Conservation (phyloP, 2,797 vertebrate species). For the Halcyon leucocephala region DNA sequence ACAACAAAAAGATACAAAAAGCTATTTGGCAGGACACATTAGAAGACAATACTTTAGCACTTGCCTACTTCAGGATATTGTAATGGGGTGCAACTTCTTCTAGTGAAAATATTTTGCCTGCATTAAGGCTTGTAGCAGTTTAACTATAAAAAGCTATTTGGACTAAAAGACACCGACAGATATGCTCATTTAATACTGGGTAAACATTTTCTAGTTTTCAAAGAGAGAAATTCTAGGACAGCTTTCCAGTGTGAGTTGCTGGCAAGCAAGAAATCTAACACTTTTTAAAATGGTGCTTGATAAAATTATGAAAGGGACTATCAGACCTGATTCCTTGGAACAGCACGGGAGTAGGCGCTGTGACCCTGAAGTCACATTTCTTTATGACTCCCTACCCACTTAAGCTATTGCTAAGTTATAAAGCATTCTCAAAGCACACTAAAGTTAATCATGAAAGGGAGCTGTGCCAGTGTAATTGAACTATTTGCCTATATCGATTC, state of each 20-base stretch:
- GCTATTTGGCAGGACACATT: neutral
- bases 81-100: neutral
- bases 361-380: neutral
- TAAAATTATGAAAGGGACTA: neutral
- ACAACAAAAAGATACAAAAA: neutral
- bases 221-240: neutral
- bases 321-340: neutral
- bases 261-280: neutral
- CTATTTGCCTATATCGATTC: neutral
- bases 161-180: neutral
- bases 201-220: neutral
- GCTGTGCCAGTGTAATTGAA: neutral
- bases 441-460: slow-evolving; percentile 5
- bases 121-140: neutral
- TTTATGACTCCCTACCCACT: neutral
- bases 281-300: neutral
- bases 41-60: neutral
- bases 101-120: neutral
- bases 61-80: neutral
- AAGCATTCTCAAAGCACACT: neutral
- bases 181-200: neutral
- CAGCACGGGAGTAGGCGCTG: neutral
- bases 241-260: neutral
- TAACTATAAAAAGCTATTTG: neutral
- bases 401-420: neutral